Evolutionary conservation across 2,797 vertebrate genomes (phyloP), one percentile per base, ranked within the genome.

Genomic region (Onychomys leucogaster): DNA sequence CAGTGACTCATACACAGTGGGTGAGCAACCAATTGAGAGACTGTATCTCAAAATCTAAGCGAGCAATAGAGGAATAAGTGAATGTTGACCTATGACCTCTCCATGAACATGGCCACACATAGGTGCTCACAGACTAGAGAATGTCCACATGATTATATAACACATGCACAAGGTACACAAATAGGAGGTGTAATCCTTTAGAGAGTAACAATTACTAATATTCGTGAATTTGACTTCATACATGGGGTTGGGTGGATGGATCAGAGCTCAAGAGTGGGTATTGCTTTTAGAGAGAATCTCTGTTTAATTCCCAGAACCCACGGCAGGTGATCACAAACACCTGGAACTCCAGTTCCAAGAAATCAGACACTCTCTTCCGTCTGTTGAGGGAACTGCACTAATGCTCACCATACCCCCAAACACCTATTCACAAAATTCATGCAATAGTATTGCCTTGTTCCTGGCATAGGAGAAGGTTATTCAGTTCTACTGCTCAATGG

Each of bases 391-490:
- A 2, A 49, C 3, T 32, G 2, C 3, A 67, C 17, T 25, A 3
- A 52, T 16, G 3, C 27, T 14, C 41, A 43, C 14, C 6, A 5
- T 1, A 0, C 2, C 29, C 6, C 14, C 14, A 6, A 41, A 83
- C 43, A 8, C 43, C 46, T 34, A 65, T 67, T 46, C 43, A 67
- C 63, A 67, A 46, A 85, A 67, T 49, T 23, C 67, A 4, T 80
- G 10, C 55, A 81, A 55, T 6, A 82, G 6, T 11, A 90, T 85
- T 97, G 93, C 12, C 57, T 43, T 88, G 49, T 96, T 97, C 85
- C 12, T 96, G 12, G 2, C 86, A 46, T n/a, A 63, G 14, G 90
- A 49, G 27, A 89, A 77, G 86, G 4, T 1, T 93, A 92, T 93
- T 95, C 12, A 2, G 21, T 91, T 95, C 29, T 87, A 1, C 71